phyloP scores from a whole-genome alignment of 2,113 vertebrate genomes.

The Trogon melanurus region DNA sequence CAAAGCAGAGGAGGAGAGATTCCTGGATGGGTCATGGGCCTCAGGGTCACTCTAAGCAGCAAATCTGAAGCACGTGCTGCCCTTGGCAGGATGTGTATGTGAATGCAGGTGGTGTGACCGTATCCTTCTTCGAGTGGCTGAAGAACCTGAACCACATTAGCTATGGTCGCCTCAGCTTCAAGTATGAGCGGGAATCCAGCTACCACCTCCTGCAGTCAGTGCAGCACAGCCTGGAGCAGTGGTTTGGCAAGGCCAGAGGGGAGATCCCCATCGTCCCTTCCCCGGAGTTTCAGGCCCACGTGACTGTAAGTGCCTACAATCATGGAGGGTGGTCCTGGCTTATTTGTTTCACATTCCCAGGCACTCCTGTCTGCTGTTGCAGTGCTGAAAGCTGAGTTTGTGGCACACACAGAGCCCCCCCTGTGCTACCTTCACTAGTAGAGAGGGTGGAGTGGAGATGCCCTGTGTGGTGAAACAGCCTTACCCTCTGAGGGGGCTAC shows the following conservation, averaged over 20 bases:
- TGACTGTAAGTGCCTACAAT: neutral
- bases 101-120: neutral
- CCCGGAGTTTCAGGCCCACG: neutral
- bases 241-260: neutral
- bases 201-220: neutral
- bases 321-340: neutral
- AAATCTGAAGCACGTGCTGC: neutral
- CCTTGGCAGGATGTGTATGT: neutral
- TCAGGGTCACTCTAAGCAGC: neutral
- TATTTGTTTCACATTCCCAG: neutral
- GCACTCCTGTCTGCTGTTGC: neutral
- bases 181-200: neutral
- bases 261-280: neutral
- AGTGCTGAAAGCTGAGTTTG: neutral
- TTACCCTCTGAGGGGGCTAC: neutral
- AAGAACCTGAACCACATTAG: slow-evolving; percentile 17
- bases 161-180: neutral
- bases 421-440: no score
- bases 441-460: neutral
- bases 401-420: neutral
- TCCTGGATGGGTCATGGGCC: neutral
- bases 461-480: neutral
- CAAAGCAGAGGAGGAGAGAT: neutral
- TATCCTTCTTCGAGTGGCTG: slow-evolving; percentile 15
- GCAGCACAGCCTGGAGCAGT: slow-evolving; percentile 33